Evolutionary conservation across 2,797 vertebrate genomes (phyloP).

Genomic region (Sebastes vulpes): DNA sequence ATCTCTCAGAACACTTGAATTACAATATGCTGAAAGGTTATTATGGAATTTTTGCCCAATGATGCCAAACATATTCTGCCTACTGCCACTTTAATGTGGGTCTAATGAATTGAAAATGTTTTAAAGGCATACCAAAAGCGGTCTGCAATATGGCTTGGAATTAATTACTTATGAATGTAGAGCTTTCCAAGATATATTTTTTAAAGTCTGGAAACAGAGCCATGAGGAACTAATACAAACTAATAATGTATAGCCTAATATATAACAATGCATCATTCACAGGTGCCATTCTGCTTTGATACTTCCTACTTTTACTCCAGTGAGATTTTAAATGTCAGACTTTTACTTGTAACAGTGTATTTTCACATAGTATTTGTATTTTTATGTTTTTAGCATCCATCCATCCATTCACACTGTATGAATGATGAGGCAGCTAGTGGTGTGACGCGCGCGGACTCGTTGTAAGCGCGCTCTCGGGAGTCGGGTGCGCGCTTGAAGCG

Average conservation of each 20-base stretch:
- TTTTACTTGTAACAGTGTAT: background rate
- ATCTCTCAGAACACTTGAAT: too few relatives aligned
- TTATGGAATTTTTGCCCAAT: too few relatives aligned
- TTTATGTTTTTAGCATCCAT: background rate
- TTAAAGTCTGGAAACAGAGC: too few relatives aligned
- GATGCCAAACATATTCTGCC: too few relatives aligned
- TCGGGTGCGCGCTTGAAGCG: constrained; percentile 74
- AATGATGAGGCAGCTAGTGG: constrained; percentile 44
- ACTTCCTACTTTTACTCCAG: background rate
- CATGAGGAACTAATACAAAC: background rate
- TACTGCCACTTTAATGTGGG: background rate
- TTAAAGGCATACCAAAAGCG: too few relatives aligned
- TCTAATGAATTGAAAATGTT: too few relatives aligned
- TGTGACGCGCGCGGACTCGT: constrained; percentile 58
- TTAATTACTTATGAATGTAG: too few relatives aligned
- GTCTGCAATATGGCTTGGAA: too few relatives aligned
- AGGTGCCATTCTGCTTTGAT: background rate
- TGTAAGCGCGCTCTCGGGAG: constrained; percentile 52
- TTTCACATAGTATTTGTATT: background rate
- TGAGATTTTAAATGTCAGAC: background rate
- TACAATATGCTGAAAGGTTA: too few relatives aligned
- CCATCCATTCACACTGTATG: background rate
- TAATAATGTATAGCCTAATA: background rate
- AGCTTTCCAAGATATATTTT: too few relatives aligned
- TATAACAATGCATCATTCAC: background rate